These are phyloP conservation scores for Enteromius argenteus DNA, from an alignment of 2,797 vertebrate species.

Conservation along the genomic window DNA sequence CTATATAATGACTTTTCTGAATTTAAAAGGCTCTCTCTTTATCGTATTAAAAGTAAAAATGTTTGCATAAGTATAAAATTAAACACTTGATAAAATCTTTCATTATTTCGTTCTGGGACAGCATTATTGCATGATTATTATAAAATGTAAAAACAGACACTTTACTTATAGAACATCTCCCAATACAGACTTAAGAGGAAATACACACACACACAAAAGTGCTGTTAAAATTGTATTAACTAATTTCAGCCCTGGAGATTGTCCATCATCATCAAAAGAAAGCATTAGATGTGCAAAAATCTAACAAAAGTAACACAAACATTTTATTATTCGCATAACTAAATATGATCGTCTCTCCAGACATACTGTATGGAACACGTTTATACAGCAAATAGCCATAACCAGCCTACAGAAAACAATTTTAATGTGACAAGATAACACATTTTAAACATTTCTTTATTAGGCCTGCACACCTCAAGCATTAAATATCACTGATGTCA, in stretches of 20 bases:
- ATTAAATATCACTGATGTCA: background rate
- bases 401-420: background rate
- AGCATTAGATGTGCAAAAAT: background rate
- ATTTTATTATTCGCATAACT: background rate
- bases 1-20: background rate
- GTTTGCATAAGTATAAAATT: too few species aligned
- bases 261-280: background rate
- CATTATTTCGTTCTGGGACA: background rate
- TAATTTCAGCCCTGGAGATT: background rate
- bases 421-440: background rate
- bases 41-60: too few species aligned
- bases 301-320: background rate
- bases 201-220: background rate
- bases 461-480: background rate
- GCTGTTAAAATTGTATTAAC: background rate
- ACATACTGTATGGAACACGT: background rate
- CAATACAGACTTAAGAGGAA: background rate
- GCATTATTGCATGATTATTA: background rate
- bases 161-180: background rate
- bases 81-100: background rate
- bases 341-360: background rate
- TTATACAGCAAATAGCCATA: background rate
- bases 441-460: background rate
- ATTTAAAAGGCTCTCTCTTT: background rate
- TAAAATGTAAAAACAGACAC: background rate